Evolutionary conservation across 2,113 vertebrate species (phyloP).

Genomic region (Salminus brasiliensis): DNA sequence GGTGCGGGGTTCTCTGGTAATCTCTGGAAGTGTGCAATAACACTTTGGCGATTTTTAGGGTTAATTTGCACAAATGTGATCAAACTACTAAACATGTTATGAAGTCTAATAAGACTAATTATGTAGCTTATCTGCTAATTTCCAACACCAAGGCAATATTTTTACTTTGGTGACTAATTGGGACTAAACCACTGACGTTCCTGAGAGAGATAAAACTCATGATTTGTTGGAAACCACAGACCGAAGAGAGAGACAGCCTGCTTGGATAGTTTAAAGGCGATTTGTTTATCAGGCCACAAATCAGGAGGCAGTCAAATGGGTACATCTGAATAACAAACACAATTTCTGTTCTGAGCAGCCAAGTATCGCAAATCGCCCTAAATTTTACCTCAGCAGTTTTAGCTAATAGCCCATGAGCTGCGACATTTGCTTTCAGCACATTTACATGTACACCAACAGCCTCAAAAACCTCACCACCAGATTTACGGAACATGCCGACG

Average conservation of each 20-base stretch:
- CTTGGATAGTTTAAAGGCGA: neutral
- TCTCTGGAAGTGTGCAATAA: too few species aligned
- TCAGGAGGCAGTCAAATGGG: neutral
- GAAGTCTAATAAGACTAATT: too few species aligned
- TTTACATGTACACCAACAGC: neutral
- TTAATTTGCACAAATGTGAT: too few species aligned
- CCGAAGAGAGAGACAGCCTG: neutral
- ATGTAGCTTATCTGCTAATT: too few species aligned
- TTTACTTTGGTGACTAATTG: too few species aligned
- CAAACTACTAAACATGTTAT: too few species aligned
- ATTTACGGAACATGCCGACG: too few species aligned
- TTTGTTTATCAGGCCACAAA: neutral
- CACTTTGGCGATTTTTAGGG: too few species aligned
- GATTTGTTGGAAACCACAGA: neutral
- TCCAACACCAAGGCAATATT: too few species aligned
- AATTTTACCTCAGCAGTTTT: neutral
- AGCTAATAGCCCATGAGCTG: neutral
- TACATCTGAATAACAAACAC: conserved; percentile 27
- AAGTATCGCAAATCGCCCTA: neutral
- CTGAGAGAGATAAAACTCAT: neutral
- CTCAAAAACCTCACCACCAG: too few species aligned
- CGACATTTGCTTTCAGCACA: neutral
- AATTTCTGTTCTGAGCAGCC: neutral
- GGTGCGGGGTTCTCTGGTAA: too few species aligned
- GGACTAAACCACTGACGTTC: too few species aligned